phyloP scores from a whole-genome alignment of 2,113 vertebrate genomes.

The Anarrhichthys ocellatus region DNA sequence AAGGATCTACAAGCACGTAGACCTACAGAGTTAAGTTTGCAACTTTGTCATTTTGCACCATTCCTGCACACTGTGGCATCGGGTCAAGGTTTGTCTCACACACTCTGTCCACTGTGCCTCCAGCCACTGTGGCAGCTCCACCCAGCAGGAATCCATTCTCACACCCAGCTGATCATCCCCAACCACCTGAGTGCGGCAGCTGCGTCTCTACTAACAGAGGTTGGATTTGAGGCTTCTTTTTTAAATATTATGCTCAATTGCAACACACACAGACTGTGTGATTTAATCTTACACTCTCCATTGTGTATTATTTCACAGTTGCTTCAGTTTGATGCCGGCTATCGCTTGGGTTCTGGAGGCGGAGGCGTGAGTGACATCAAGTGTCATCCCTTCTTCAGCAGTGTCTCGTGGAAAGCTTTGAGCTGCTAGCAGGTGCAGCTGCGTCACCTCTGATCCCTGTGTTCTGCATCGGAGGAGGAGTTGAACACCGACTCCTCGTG shows the following conservation, averaged over 20 bases:
- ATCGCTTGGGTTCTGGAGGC: slow-evolving; percentile 88
- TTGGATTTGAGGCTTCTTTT: slow-evolving; percentile 67
- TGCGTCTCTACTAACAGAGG: slow-evolving; percentile 91
- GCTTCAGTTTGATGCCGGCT: slow-evolving; percentile 89
- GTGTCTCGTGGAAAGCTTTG: slow-evolving; percentile 89
- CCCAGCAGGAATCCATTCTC: slow-evolving; percentile 91
- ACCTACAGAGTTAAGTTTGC: background rate
- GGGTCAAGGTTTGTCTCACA: background rate
- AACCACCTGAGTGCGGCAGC: slow-evolving; percentile 90
- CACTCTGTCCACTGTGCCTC: slow-evolving; percentile 25
- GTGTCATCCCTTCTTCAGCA: slow-evolving; percentile 93
- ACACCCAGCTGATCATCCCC: slow-evolving; percentile 92
- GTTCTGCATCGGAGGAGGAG: slow-evolving; percentile 6
- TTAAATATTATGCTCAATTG: background rate
- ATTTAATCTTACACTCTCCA: background rate
- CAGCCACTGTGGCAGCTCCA: slow-evolving; percentile 93
- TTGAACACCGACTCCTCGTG: background rate
- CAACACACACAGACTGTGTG: background rate
- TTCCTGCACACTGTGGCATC: background rate
- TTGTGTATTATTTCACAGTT: slow-evolving; percentile 80
- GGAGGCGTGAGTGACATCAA: slow-evolving; percentile 91
- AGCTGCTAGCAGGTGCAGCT: slow-evolving; percentile 75
- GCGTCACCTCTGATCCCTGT: background rate
- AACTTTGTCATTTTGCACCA: background rate
- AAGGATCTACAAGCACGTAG: background rate